Conservation (phyloP, 1,140 invertebrate species). For the Philopotamus ludificatus region DNA sequence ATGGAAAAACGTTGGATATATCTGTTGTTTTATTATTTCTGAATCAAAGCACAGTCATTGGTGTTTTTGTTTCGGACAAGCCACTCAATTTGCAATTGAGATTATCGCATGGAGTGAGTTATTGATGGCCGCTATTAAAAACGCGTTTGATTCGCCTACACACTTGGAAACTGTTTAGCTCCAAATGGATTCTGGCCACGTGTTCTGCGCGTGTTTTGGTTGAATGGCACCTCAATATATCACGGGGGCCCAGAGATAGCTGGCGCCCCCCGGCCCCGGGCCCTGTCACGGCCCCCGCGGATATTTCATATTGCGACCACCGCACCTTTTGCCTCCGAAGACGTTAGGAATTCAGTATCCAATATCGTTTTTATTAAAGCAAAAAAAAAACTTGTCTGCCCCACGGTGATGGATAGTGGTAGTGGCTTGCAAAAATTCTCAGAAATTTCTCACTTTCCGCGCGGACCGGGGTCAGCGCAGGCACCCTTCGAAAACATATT, state of each 20-base stretch:
- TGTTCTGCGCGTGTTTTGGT: conserved; percentile 32
- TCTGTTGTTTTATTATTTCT: no score
- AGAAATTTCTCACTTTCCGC: conserved; percentile 6
- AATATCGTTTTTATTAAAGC: conserved; percentile 42
- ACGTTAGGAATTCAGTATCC: conserved; percentile 39
- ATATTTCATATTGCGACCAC: conserved; percentile 39
- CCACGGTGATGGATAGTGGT: conserved; percentile 39
- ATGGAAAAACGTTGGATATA: no score
- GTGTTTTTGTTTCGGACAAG: not conserved
- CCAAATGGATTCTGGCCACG: conserved; percentile 40
- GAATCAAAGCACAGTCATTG: no score
- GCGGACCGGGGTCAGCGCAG: not conserved
- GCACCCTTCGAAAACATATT: no score
- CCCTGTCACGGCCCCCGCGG: conserved; percentile 1
- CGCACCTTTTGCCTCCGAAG: conserved; percentile 33
- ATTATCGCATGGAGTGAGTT: conserved; percentile 51
- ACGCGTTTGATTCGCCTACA: conserved; percentile 48
- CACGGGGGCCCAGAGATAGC: conserved; percentile 26
- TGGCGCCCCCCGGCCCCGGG: conserved; percentile 6
- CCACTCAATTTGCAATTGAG: conserved; percentile 55
- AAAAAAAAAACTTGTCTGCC: conserved; percentile 35
- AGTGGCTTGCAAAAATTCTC: conserved; percentile 25
- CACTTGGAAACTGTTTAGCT: conserved; percentile 33
- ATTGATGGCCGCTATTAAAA: conserved; percentile 58
- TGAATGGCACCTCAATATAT: conserved; percentile 39